These are phyloP conservation scores for Trichonephila clavata DNA, from an alignment of 1,140 invertebrate species.

Conservation along the genomic window DNA sequence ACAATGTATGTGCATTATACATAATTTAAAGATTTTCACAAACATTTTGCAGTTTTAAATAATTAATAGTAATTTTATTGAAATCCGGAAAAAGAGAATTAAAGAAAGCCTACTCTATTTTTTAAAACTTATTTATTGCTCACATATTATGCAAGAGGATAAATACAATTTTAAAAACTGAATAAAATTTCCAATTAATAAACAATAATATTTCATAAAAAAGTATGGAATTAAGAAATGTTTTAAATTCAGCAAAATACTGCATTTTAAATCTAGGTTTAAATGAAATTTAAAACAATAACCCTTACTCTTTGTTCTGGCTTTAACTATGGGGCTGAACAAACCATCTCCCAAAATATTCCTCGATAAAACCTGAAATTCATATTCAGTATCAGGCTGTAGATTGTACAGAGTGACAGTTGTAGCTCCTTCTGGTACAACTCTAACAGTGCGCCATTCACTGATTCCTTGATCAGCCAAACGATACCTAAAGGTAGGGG, in stretches of 20 bases:
- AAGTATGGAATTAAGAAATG: too few species aligned
- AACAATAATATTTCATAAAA: too few species aligned
- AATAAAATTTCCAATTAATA: too few species aligned
- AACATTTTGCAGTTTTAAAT: too few species aligned
- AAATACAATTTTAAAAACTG: too few species aligned
- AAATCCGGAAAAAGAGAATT: neutral
- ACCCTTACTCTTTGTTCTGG: conserved; percentile 91
- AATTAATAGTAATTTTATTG: neutral
- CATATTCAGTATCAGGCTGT: conserved; percentile 93
- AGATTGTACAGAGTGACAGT: conserved; percentile 94
- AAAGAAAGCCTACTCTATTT: too few species aligned
- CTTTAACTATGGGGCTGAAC: conserved; percentile 94
- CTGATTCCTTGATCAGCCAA: conserved; percentile 75
- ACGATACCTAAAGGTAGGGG: conserved; percentile 62
- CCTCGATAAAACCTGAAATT: conserved; percentile 97
- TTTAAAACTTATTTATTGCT: too few species aligned
- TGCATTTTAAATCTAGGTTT: too few species aligned
- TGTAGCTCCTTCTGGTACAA: conserved; percentile 93
- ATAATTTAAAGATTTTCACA: too few species aligned
- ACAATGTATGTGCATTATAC: too few species aligned
- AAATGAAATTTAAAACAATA: neutral
- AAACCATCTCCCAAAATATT: conserved; percentile 96
- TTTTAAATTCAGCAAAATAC: too few species aligned
- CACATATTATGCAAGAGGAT: too few species aligned
- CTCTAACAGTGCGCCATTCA: conserved; percentile 93